Evolutionary conservation across 2,113 vertebrate species (phyloP).

Genomic region (Microcebus murinus): DNA sequence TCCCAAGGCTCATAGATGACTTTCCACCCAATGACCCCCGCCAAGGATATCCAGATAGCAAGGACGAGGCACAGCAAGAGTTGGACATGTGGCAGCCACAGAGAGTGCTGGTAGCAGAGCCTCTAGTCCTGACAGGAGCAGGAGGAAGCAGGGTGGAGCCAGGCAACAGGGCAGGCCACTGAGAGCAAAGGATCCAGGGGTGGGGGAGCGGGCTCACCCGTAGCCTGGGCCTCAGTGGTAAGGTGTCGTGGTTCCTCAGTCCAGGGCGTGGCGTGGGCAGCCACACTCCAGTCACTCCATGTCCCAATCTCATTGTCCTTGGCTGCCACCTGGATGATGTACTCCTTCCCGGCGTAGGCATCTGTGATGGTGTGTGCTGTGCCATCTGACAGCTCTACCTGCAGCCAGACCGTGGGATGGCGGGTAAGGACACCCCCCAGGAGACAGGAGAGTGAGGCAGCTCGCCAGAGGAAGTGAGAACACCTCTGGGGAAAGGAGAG

Average conservation of each 20-base stretch:
- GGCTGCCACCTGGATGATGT: constrained; percentile 98
- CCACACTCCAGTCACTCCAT: constrained; percentile 99
- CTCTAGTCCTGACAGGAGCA: not conserved
- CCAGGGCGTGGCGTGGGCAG: constrained; percentile 96
- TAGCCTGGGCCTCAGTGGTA: constrained; percentile 88
- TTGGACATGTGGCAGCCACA: no score
- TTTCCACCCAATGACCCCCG: not conserved
- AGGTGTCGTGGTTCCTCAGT: constrained; percentile 93
- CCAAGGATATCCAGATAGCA: not conserved
- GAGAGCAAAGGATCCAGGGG: not conserved
- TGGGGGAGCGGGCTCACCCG: constrained; percentile 54
- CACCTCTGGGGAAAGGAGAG: not conserved
- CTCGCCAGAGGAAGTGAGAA: not conserved
- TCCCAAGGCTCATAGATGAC: not conserved
- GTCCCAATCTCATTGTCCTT: constrained; percentile 98
- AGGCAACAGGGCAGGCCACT: not conserved
- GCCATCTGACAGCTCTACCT: constrained; percentile 97
- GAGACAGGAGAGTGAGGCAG: not conserved
- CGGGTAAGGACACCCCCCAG: not conserved
- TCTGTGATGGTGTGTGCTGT: constrained; percentile 96
- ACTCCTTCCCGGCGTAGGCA: constrained; percentile 96
- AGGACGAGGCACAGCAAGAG: not conserved
- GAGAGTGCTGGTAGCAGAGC: not conserved
- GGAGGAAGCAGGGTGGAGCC: not conserved
- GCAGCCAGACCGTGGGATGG: not conserved